Percentiles rank a stretch among this genome's conserved stretches.
Conservation (phyloP, 2,888 invertebrate species). For the Drosophila diplacantha region DNA sequence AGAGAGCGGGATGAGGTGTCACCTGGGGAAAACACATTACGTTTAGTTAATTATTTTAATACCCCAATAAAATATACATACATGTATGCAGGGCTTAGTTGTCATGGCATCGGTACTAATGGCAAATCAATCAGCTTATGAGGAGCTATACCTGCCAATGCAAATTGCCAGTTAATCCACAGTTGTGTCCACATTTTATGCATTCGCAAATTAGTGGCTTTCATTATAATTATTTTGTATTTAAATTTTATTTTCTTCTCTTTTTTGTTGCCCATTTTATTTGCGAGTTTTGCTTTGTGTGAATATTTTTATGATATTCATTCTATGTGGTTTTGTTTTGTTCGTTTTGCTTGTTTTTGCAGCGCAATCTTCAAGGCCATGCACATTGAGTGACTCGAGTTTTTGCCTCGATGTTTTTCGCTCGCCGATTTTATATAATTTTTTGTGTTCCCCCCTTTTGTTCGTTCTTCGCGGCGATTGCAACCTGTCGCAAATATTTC, state of each 20-base stretch:
- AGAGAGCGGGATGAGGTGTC: not conserved
- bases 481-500: constrained; percentile 69
- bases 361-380: constrained; percentile 66
- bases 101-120: constrained; percentile 5
- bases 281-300: constrained; percentile 45
- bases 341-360: constrained; percentile 44
- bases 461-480: constrained; percentile 40
- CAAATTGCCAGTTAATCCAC: constrained; percentile 49
- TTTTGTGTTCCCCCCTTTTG: constrained; percentile 10
- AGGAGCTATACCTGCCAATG: constrained; percentile 23
- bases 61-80: not conserved
- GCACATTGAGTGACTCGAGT: constrained; percentile 57
- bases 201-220: constrained; percentile 62
- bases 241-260: constrained; percentile 1
- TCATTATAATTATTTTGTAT: constrained; percentile 46
- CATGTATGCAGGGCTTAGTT: constrained; percentile 14
- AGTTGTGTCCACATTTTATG: constrained; percentile 39
- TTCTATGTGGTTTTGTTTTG: constrained; percentile 14
- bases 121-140: constrained; percentile 33
- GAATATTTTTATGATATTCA: constrained; percentile 43
- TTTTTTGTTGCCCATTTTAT: constrained; percentile 21
- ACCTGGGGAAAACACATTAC: not conserved
- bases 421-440: constrained; percentile 59
- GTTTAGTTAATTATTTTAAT: constrained; percentile 26
- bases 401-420: constrained; percentile 47